These are phyloP conservation scores for Drosophila atroscutellata DNA, from an alignment of 2,888 invertebrate genomes.

Conservation along the genomic window DNA sequence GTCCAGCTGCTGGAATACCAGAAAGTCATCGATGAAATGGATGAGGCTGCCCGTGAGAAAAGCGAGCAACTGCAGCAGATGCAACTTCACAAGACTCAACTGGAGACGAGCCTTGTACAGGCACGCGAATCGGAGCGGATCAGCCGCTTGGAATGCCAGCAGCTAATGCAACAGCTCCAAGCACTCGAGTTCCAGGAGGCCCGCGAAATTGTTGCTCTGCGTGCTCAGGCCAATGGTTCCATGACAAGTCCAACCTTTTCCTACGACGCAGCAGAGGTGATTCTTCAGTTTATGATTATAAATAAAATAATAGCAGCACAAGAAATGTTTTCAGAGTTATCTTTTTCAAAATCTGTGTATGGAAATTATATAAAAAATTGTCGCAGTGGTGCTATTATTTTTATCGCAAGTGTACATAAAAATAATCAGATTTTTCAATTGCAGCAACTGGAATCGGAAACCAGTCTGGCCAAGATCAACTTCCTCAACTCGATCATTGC, in stretches of 20 bases:
- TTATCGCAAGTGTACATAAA: neutral
- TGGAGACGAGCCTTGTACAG: constrained; percentile 56
- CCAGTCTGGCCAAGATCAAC: constrained; percentile 88
- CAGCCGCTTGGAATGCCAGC: constrained; percentile 52
- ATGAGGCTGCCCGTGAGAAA: constrained; percentile 64
- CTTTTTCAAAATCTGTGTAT: neutral
- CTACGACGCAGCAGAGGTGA: constrained; percentile 35
- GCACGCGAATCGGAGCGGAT: constrained; percentile 54
- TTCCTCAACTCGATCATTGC: constrained; percentile 98
- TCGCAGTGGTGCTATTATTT: neutral
- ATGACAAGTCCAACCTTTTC: neutral
- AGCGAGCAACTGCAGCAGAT: constrained; percentile 51
- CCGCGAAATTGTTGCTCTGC: constrained; percentile 68
- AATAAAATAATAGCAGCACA: neutral
- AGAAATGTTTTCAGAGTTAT: neutral
- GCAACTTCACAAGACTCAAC: constrained; percentile 51
- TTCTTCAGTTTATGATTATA: neutral
- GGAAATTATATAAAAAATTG: no score
- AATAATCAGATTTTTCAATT: neutral
- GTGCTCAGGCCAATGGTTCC: constrained; percentile 50
- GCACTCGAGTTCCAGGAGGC: constrained; percentile 69
- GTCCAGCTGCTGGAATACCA: constrained; percentile 73
- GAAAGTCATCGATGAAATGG: constrained; percentile 80
- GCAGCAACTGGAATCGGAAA: constrained; percentile 86
- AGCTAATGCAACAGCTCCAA: constrained; percentile 65